Conservation (phyloP, 1,140 invertebrate species). For the Heliconius eleuchia region DNA sequence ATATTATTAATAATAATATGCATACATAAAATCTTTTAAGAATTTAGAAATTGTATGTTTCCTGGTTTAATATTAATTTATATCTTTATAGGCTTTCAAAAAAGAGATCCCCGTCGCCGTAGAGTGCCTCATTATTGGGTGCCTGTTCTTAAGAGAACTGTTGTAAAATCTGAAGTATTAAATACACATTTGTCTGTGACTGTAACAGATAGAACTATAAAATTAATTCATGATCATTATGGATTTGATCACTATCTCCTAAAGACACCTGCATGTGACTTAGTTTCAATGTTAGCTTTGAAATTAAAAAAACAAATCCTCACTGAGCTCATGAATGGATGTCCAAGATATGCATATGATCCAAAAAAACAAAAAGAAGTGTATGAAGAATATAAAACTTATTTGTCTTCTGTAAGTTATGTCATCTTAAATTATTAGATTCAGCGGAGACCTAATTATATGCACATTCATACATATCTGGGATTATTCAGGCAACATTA, state of each 20-base stretch:
- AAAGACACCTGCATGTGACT: conserved; percentile 93
- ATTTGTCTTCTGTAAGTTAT: conserved; percentile 88
- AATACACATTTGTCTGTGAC: conserved; percentile 91
- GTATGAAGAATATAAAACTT: conserved; percentile 91
- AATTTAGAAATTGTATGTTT: too few relatives aligned
- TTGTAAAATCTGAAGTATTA: conserved; percentile 97
- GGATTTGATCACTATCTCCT: conserved; percentile 98
- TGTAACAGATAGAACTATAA: conserved; percentile 90
- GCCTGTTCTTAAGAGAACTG: conserved; percentile 88
- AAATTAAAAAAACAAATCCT: conserved; percentile 93
- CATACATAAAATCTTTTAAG: too few relatives aligned
- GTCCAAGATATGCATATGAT: conserved; percentile 88
- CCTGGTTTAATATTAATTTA: background rate
- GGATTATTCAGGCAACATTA: too few relatives aligned
- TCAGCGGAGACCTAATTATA: background rate
- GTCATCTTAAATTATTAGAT: background rate
- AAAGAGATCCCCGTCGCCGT: conserved; percentile 82
- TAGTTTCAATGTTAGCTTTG: conserved; percentile 91
- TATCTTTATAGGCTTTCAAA: conserved; percentile 86
- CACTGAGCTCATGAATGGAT: conserved; percentile 87
- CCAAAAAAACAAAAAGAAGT: conserved; percentile 88
- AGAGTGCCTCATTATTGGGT: conserved; percentile 93
- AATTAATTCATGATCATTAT: conserved; percentile 93
- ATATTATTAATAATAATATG: too few relatives aligned
- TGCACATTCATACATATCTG: background rate